A percentile compares a stretch with the other conserved stretches of the same genome.
Evolutionary conservation across 2,888 invertebrate species (phyloP).

Genomic region (Stramonita haemastoma): DNA sequence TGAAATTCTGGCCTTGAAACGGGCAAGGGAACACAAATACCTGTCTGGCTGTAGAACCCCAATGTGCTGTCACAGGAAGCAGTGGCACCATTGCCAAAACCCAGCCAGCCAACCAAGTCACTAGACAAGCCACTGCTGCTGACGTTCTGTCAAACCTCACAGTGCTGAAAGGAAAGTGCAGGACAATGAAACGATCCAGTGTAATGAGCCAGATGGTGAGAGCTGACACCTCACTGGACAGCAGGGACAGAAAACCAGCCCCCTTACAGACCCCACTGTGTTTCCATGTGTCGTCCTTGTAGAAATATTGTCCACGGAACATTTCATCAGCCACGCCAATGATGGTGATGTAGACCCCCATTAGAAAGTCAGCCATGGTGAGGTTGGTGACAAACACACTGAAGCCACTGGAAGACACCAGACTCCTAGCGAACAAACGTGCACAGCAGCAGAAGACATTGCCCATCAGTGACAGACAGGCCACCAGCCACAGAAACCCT

Average conservation of each 20-base stretch:
- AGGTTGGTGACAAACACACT: constrained; percentile 15
- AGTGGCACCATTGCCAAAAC: not conserved
- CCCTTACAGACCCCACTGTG: not conserved
- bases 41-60: constrained; percentile 12
- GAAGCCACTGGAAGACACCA: not conserved
- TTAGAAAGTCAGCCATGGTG: constrained; percentile 5
- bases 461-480: not conserved
- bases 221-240: constrained; percentile 23
- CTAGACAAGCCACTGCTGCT: not conserved
- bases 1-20: not conserved
- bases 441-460: not conserved
- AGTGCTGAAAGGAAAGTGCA: not conserved
- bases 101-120: not conserved
- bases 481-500: not conserved
- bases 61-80: constrained; percentile 5
- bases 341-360: not conserved
- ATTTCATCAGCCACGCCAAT: not conserved
- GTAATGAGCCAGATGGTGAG: not conserved
- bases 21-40: not conserved
- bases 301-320: not conserved
- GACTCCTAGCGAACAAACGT: not conserved
- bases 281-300: not conserved
- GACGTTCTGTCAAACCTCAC: constrained; percentile 1
- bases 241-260: not conserved
- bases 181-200: constrained; percentile 9